These are phyloP conservation scores for Pampus argenteus DNA, from an alignment of 2,797 vertebrate species.

Conservation along the genomic window DNA sequence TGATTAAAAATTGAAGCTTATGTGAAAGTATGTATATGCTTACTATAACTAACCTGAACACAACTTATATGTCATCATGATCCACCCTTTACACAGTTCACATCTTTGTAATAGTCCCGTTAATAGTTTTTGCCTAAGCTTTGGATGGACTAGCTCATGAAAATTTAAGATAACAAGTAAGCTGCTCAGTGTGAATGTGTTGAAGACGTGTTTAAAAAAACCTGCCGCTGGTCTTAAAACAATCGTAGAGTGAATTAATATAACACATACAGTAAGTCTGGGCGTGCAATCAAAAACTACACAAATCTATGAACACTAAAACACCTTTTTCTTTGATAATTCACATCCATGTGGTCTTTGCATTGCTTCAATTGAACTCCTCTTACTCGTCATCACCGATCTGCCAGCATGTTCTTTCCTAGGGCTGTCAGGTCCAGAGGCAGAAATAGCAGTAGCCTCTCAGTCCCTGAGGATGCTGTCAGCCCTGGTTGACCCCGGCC, in stretches of 20 bases:
- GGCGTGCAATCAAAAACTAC: background rate
- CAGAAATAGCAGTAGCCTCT: constrained; percentile 73
- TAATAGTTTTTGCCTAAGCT: background rate
- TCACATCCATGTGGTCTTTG: constrained; percentile 10
- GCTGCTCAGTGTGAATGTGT: background rate
- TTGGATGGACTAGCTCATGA: background rate
- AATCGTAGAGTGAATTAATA: background rate
- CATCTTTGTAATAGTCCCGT: background rate
- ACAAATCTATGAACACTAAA: background rate
- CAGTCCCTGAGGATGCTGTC: constrained; percentile 55
- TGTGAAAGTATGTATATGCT: no score
- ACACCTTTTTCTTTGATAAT: background rate
- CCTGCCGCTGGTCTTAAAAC: background rate
- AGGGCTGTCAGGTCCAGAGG: constrained; percentile 65
- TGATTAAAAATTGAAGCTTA: no score
- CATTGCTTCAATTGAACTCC: constrained; percentile 20
- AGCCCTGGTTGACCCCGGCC: constrained; percentile 54
- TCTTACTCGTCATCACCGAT: constrained; percentile 60
- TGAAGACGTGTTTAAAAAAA: constrained; percentile 5
- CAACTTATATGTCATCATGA: background rate
- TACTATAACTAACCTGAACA: background rate
- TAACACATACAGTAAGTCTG: background rate
- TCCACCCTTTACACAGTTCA: background rate
- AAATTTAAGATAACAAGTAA: background rate
- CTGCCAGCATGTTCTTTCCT: constrained; percentile 49